These are phyloP conservation scores for Cryptocephalus primarius DNA, from an alignment of 2,888 invertebrate genomes.

Conservation along the genomic window DNA sequence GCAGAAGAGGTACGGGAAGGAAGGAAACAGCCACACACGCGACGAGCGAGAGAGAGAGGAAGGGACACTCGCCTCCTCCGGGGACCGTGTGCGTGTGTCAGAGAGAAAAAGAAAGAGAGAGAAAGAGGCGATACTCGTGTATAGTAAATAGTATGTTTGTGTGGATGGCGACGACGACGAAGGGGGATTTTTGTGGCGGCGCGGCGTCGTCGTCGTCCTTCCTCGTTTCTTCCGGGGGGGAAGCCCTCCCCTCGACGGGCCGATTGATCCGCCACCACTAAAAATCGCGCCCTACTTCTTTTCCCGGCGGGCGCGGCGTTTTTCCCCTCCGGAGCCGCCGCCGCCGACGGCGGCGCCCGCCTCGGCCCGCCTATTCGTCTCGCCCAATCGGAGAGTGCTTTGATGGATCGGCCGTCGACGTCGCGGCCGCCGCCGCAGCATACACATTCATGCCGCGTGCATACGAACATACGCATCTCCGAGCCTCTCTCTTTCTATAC, in stretches of 20 bases:
- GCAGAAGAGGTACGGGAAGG: slow-evolving; percentile 12
- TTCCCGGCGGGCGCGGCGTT: slow-evolving; percentile 31
- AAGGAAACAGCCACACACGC: background rate
- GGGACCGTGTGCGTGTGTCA: too few species aligned
- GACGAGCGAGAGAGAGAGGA: background rate
- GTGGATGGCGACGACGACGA: too few species aligned
- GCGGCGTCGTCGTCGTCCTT: slow-evolving; percentile 19
- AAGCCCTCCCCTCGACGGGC: slow-evolving; percentile 35
- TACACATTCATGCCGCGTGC: background rate
- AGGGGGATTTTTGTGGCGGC: slow-evolving; percentile 4
- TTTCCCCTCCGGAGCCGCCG: slow-evolving; percentile 44
- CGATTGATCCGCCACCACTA: slow-evolving; percentile 39
- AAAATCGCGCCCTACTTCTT: slow-evolving; percentile 41
- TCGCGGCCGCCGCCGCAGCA: background rate
- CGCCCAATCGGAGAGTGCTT: slow-evolving; percentile 34
- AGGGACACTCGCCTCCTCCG: background rate
- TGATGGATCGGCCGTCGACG: slow-evolving; percentile 37
- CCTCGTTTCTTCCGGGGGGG: slow-evolving; percentile 33
- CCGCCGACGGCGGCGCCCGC: slow-evolving; percentile 34
- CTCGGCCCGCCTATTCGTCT: slow-evolving; percentile 39
- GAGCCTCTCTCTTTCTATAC: too few species aligned
- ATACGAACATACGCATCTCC: too few species aligned
- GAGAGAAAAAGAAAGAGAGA: too few species aligned
- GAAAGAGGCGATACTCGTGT: too few species aligned
- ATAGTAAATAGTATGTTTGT: too few species aligned